Percentiles rank a stretch among this genome's conserved stretches.
These are phyloP conservation scores for Corella eumyota DNA, from an alignment of 23 tunicate species.

Conservation along the genomic window DNA sequence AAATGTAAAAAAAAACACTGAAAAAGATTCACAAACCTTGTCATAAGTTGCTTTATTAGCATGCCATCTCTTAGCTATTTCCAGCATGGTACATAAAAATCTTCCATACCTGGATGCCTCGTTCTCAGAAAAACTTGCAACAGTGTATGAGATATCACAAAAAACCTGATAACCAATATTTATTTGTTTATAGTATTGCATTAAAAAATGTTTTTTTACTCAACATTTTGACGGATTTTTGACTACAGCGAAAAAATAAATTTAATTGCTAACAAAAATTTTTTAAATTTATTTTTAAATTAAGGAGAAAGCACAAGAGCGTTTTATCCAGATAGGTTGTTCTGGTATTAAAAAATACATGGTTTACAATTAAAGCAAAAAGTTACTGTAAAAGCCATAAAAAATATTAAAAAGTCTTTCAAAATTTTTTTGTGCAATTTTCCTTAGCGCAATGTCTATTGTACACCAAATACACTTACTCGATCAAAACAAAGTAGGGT, in stretches of 20 bases:
- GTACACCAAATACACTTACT: constrained; percentile 11
- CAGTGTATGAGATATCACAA: constrained; percentile 89
- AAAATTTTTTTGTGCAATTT: neutral
- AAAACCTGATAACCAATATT: constrained; percentile 28
- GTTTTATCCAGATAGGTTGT: too few relatives aligned
- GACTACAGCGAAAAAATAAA: neutral
- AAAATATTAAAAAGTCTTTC: neutral
- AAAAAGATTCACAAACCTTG: constrained; percentile 26
- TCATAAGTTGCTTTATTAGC: constrained; percentile 62
- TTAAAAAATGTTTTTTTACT: neutral
- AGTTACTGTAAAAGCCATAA: too few relatives aligned
- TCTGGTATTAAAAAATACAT: too few relatives aligned
- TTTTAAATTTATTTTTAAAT: too few relatives aligned
- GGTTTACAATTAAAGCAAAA: neutral
- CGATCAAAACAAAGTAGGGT: constrained; percentile 94
- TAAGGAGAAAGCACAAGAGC: too few relatives aligned
- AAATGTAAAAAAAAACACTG: neutral
- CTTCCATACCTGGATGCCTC: constrained; percentile 96
- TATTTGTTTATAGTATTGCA: neutral
- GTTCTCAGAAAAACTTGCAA: constrained; percentile 86
- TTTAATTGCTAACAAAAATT: too few relatives aligned
- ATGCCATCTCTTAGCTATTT: constrained; percentile 86
- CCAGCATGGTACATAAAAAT: constrained; percentile 82
- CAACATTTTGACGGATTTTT: neutral
- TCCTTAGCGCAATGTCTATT: neutral